Evolutionary conservation across 2,888 invertebrate species (phyloP), one percentile per base, ranked within the genome.

Genomic region (Nemurella pictetii): DNA sequence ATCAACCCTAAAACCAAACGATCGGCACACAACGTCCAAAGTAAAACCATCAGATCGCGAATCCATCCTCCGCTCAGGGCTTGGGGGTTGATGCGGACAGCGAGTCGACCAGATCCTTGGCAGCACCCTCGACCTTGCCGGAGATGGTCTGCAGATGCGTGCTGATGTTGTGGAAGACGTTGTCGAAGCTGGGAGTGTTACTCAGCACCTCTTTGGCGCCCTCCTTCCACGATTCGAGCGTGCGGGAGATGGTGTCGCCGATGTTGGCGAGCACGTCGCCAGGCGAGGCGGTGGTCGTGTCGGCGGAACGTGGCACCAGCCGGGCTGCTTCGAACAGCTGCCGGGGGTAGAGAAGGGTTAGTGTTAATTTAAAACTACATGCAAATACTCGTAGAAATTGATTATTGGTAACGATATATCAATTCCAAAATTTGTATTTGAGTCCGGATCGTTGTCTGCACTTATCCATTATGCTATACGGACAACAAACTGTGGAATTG

Each of bases 281-380:
- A 15, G 27, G 27, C 35, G 36, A 32, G 26, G 36, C 4, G 26
- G 36, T 20, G 4, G 4, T 72, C 3, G 55, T 29, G 72, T 82
- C 82, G 82, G 82, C 72, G 72, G 82, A 82, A 27, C 82, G 82
- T 27, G 82, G 82, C 4, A 72, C 72, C 26, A 82, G 55, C 9
- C 82, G 72, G 1, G 82, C 82, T 0, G 82, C 82, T 20, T 55
- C 82, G 73, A 12, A 55, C 72, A 82, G 72, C 82, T 82, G 82
- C n/a, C 25, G n/a, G 32, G 4, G 36, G n/a, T 35, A 25, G 3
- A 12, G 35, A 30, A n/a, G 20, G 12, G 25, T 80, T 12, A 75
- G 75, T 26, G 15, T 15, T 9, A 9, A 7, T 36, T 36, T 36
- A 36, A n/a, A n/a, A n/a, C n/a, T n/a, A n/a, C n/a, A n/a, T n/a